phyloP scores from a whole-genome alignment of 2,113 vertebrate species.

The Nicator chloris region DNA sequence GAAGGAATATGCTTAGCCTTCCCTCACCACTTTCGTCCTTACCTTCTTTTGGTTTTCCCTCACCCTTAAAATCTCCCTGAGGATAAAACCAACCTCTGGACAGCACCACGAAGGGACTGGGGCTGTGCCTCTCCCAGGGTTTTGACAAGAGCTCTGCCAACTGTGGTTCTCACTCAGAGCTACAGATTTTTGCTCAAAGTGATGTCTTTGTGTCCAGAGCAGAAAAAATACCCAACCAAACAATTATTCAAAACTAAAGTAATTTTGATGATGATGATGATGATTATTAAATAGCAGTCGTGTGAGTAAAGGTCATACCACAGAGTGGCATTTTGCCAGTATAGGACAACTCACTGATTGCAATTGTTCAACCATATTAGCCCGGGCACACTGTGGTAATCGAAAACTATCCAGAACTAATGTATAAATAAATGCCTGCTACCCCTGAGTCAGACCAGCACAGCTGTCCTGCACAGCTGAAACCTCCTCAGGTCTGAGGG shows the following conservation, averaged over 20 bases:
- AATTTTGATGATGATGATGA: conserved; percentile 43
- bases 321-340: conserved; percentile 73
- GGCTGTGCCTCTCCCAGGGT: not conserved
- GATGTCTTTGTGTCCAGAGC: conserved; percentile 10
- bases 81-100: not conserved
- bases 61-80: not conserved
- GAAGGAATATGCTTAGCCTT: not conserved
- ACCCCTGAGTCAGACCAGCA: conserved; percentile 36
- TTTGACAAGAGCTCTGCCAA: not conserved
- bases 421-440: conserved; percentile 74
- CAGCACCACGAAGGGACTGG: not conserved
- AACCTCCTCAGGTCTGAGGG: not conserved
- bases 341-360: conserved; percentile 71
- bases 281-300: conserved; percentile 49
- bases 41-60: not conserved
- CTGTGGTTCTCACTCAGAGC: not conserved
- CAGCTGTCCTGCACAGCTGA: conserved; percentile 14
- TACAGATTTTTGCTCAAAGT: not conserved
- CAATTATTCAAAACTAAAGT: conserved; percentile 50
- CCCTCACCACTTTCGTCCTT: not conserved
- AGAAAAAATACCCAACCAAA: not conserved
- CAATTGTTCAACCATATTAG: conserved; percentile 77
- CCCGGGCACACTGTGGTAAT: conserved; percentile 74
- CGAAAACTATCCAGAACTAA: conserved; percentile 78
- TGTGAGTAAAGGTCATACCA: conserved; percentile 70